A percentile compares a stretch with the other conserved stretches of the same genome.
Conservation (phyloP, 2,113 vertebrate genomes). For the Eolophus roseicapilla region DNA sequence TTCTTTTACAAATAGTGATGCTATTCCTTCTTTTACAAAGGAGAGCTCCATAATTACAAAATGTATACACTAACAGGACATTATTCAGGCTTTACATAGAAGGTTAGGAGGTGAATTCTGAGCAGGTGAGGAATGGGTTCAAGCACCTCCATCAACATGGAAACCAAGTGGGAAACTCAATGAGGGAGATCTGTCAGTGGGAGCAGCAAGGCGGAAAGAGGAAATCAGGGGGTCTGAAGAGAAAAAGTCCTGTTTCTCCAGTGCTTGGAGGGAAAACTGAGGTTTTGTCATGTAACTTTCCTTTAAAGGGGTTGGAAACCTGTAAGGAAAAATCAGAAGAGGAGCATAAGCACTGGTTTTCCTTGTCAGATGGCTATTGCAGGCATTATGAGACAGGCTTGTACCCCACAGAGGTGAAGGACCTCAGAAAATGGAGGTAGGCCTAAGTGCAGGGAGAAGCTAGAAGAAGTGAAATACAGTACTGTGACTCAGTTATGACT, state of each 20-base stretch:
- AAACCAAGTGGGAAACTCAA: not conserved
- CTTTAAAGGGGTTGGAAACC: not conserved
- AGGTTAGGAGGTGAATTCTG: not conserved
- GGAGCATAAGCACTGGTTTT: not conserved
- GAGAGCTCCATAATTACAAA: accelerated
- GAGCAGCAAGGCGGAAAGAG: not conserved
- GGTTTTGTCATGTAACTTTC: not conserved
- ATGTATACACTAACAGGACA: not conserved
- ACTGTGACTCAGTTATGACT: not conserved
- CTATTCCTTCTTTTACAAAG: not conserved
- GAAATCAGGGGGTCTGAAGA: too few species aligned
- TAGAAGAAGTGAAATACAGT: not conserved
- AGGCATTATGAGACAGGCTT: not conserved
- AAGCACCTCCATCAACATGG: not conserved
- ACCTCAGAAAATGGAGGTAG: not conserved
- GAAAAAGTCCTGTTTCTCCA: not conserved
- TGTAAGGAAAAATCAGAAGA: not conserved
- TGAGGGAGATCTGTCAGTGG: not conserved
- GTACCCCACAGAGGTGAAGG: not conserved
- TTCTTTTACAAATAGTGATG: not conserved
- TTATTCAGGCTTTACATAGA: not conserved
- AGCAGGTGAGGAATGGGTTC: not conserved
- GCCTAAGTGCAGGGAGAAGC: not conserved
- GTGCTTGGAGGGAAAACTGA: not conserved
- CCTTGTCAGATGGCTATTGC: not conserved